These are phyloP conservation scores for Andrena praecox DNA, from an alignment of 2,888 invertebrate genomes.

Conservation along the genomic window DNA sequence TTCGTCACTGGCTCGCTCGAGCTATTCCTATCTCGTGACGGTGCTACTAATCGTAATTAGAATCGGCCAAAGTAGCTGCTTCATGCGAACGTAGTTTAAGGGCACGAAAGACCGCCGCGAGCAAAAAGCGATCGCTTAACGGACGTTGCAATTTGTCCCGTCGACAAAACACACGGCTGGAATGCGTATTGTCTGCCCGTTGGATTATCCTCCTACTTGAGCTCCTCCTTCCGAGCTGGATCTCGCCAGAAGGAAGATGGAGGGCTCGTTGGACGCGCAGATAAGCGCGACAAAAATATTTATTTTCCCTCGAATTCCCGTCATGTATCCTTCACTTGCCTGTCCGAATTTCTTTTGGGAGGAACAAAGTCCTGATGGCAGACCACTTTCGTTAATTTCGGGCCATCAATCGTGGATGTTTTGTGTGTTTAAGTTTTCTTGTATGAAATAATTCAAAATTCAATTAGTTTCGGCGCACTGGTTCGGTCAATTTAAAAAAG, in stretches of 20 bases:
- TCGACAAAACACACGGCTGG: constrained; percentile 81
- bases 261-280: constrained; percentile 9
- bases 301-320: neutral
- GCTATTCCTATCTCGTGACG: constrained; percentile 25
- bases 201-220: constrained; percentile 63
- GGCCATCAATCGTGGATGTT: neutral
- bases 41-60: constrained; percentile 36
- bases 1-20: neutral
- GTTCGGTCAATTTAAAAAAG: too few relatives aligned
- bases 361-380: neutral
- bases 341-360: neutral
- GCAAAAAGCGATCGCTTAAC: constrained; percentile 82
- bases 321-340: neutral
- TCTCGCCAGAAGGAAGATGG: constrained; percentile 37
- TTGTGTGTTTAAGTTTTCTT: neutral
- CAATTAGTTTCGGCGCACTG: too few relatives aligned
- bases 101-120: constrained; percentile 68
- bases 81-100: constrained; percentile 49
- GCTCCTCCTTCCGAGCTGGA: constrained; percentile 24
- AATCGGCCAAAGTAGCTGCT: constrained; percentile 40
- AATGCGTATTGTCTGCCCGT: constrained; percentile 82
- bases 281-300: constrained; percentile 8
- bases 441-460: too few relatives aligned
- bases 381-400: too few relatives aligned
- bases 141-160: constrained; percentile 83